Conservation (phyloP, 2,888 invertebrate genomes). For the Zhengitettix transpicula region DNA sequence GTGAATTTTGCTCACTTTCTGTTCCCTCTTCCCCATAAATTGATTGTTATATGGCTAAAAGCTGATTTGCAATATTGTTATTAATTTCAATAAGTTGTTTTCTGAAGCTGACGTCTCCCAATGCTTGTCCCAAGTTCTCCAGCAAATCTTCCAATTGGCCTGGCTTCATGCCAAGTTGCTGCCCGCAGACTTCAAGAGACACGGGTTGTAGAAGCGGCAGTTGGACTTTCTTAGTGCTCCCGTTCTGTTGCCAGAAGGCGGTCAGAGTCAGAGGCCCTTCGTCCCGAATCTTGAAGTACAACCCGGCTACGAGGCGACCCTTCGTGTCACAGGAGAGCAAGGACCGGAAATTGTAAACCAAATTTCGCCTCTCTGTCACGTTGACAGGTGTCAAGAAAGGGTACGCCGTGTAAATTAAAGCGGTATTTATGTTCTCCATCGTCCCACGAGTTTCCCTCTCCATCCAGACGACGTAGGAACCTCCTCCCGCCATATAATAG, state of each 20-base stretch:
- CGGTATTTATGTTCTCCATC: slow-evolving; percentile 36
- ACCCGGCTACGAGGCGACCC: slow-evolving; percentile 65
- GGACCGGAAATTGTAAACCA: slow-evolving; percentile 59
- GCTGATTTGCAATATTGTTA: slow-evolving; percentile 38
- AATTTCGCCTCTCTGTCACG: slow-evolving; percentile 76
- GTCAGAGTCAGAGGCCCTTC: slow-evolving; percentile 34
- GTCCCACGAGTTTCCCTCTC: slow-evolving; percentile 55
- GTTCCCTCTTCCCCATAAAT: no score
- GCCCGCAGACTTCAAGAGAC: slow-evolving; percentile 20
- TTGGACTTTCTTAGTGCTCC: slow-evolving; percentile 47
- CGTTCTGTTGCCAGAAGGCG: slow-evolving; percentile 55
- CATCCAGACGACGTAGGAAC: slow-evolving; percentile 71
- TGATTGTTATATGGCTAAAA: no score
- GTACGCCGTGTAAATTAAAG: slow-evolving; percentile 61
- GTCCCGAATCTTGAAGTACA: slow-evolving; percentile 58
- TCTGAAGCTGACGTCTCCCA: slow-evolving; percentile 55
- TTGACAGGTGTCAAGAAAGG: slow-evolving; percentile 66
- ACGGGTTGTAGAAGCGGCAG: slow-evolving; percentile 29
- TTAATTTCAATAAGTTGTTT: slow-evolving; percentile 64
- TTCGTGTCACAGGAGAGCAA: slow-evolving; percentile 67
- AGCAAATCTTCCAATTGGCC: slow-evolving; percentile 46
- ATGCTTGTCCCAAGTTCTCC: slow-evolving; percentile 44
- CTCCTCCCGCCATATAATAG: slow-evolving; percentile 52
- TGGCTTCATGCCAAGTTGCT: slow-evolving; percentile 51
- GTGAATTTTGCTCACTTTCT: no score